Evolutionary conservation across 2,888 invertebrate species (phyloP), one percentile per base, ranked within the genome.

Genomic region (Epinotia demarniana): DNA sequence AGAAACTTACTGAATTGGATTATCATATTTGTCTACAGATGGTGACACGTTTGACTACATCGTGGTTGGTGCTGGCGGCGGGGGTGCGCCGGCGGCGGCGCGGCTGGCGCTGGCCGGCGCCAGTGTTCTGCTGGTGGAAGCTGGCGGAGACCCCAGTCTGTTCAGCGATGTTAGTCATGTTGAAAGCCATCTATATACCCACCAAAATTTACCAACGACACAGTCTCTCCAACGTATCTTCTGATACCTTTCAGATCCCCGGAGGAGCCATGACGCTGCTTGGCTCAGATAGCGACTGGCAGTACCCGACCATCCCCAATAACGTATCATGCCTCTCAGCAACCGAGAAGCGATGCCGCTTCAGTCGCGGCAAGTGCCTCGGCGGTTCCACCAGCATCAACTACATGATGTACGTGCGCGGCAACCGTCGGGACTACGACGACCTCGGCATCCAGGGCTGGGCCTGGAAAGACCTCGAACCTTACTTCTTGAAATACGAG

Each of bases 41-140:
- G 55, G 63, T 16, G 62, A 71, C 23, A 70, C 77, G 77, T 95
- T 92, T 79, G 94, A 95, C 77, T 95, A 94, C 84, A 89, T 95
- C 43, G 91, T 95, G 70, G 91, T 95, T 62, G 95, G 95, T 12
- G 92, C 89, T n/a, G 94, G 94, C 23, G 90, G 87, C 0, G 90
- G 82, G 0, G 92, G 92, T 1, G 71, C 84, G 33, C 87, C 84
- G 76, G 72, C 85, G 72, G 77, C 91, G 88, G 12, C 85, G 86
- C 66, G 90, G 9, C 86, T 91, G 16, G 86, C 89, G n/a, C 83
- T 83, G 46, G 83, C 86, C 0, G 89, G 88, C 0, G 61, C 67
- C 18, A 18, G 72, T 13, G 89, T 89, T 71, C 81, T 91, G 79
- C 85, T 91, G 53, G 60, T 90, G 3, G 91, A 91, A 78, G 90